A percentile compares a stretch with the other conserved stretches of the same genome.
Evolutionary conservation across 2,113 vertebrate species (phyloP).

Genomic region (Tauraco erythrolophus): DNA sequence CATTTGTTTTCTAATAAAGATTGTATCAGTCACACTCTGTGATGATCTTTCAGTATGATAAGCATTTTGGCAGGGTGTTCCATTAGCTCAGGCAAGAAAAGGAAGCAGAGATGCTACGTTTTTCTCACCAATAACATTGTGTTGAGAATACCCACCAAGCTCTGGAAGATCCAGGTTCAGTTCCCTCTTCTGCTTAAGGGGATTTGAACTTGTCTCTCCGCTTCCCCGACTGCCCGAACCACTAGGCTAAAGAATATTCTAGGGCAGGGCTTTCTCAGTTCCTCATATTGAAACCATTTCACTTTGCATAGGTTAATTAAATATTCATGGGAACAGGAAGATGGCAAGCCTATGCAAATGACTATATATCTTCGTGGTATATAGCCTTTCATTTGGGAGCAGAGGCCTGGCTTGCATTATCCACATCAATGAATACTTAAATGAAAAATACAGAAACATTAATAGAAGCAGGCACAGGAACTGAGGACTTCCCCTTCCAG

Average conservation of each 20-base stretch:
- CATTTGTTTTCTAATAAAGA: conserved; percentile 66
- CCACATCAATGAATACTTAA: conserved; percentile 70
- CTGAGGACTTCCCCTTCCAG: conserved; percentile 61
- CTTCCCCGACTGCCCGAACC: conserved; percentile 55
- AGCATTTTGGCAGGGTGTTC: not conserved
- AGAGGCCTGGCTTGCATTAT: conserved; percentile 54
- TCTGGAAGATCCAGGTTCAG: conserved; percentile 24
- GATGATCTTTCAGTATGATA: conserved; percentile 24
- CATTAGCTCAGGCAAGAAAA: conserved; percentile 17
- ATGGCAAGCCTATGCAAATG: conserved; percentile 61
- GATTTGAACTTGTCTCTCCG: conserved; percentile 63
- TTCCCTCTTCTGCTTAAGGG: conserved; percentile 48
- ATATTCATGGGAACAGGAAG: conserved; percentile 68
- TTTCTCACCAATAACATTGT: conserved; percentile 38
- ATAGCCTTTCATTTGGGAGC: conserved; percentile 61
- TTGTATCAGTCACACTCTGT: conserved; percentile 42
- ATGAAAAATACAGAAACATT: conserved; percentile 51
- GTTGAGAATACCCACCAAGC: conserved; percentile 1
- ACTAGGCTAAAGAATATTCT: conserved; percentile 46
- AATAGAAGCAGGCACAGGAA: conserved; percentile 47
- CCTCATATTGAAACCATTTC: conserved; percentile 61
- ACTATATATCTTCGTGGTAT: not conserved
- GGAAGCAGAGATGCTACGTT: conserved; percentile 9
- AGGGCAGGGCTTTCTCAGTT: conserved; percentile 59
- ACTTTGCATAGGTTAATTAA: conserved; percentile 67